Evolutionary conservation across 2,113 vertebrate genomes (phyloP).

Genomic region (Pteronura brasiliensis): DNA sequence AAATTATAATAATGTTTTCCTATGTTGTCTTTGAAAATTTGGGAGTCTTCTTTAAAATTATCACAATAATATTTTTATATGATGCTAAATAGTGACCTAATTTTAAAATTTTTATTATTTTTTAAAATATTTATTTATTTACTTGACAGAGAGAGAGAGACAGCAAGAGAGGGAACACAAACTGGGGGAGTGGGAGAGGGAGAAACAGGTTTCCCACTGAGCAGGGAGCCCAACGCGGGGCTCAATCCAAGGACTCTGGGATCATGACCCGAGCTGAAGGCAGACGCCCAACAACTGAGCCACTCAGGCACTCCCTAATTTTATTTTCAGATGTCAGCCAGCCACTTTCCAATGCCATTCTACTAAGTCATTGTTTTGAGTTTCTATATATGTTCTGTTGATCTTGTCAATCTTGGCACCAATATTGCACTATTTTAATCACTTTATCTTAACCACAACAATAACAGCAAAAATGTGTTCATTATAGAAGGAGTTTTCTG

Average conservation of each 20-base stretch:
- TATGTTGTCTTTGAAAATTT: not conserved
- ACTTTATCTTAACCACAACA: not conserved
- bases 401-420: not conserved
- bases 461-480: not conserved
- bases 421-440: not conserved
- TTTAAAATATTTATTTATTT: too few relatives aligned
- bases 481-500: not conserved
- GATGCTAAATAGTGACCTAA: not conserved
- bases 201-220: too few relatives aligned
- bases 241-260: too few relatives aligned
- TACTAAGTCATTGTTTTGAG: not conserved
- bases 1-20: not conserved
- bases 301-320: not conserved
- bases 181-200: too few relatives aligned
- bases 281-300: too few relatives aligned
- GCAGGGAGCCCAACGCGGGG: too few relatives aligned
- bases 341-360: not conserved
- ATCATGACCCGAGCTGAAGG: too few relatives aligned
- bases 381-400: not conserved
- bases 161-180: too few relatives aligned
- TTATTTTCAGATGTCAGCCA: not conserved
- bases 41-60: not conserved
- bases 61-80: not conserved
- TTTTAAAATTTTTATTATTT: not conserved
- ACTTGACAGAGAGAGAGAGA: too few relatives aligned